These are phyloP conservation scores for Etheostoma perlongum DNA, from an alignment of 2,797 vertebrate species.

Conservation along the genomic window DNA sequence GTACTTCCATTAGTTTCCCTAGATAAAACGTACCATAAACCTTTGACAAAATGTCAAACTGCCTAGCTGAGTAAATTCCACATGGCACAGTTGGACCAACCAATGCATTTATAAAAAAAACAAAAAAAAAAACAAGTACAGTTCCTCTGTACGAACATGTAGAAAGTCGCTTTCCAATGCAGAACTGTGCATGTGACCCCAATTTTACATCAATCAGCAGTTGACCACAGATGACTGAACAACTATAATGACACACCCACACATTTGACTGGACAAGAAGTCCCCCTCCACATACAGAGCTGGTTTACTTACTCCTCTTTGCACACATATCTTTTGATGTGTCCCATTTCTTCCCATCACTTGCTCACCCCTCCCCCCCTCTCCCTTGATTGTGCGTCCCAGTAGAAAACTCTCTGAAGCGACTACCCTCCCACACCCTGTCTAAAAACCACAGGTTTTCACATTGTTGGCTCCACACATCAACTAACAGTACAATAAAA, in stretches of 20 bases:
- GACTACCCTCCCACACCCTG: background rate
- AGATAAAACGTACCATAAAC: conserved; percentile 34
- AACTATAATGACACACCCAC: conserved; percentile 50
- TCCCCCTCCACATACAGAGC: conserved; percentile 38
- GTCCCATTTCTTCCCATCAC: conserved; percentile 42
- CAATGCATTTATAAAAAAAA: too few species aligned
- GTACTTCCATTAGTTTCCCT: conserved; percentile 16
- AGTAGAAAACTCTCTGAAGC: conserved; percentile 34
- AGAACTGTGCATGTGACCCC: conserved; percentile 40
- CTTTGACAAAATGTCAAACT: background rate
- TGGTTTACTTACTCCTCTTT: conserved; percentile 32
- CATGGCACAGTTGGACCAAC: background rate
- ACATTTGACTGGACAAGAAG: conserved; percentile 34
- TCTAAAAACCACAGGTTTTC: conserved; percentile 20
- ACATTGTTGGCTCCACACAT: background rate
- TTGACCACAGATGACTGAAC: conserved; percentile 61
- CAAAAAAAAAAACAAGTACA: background rate
- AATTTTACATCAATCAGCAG: conserved; percentile 40
- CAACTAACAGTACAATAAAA: background rate
- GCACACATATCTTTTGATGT: conserved; percentile 42
- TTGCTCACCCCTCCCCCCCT: conserved; percentile 26
- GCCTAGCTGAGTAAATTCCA: background rate
- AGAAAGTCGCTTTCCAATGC: background rate
- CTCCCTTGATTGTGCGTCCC: conserved; percentile 30
- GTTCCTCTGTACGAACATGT: background rate